Evolutionary conservation across 2,888 invertebrate genomes (phyloP).

Genomic region (Selenia dentaria): DNA sequence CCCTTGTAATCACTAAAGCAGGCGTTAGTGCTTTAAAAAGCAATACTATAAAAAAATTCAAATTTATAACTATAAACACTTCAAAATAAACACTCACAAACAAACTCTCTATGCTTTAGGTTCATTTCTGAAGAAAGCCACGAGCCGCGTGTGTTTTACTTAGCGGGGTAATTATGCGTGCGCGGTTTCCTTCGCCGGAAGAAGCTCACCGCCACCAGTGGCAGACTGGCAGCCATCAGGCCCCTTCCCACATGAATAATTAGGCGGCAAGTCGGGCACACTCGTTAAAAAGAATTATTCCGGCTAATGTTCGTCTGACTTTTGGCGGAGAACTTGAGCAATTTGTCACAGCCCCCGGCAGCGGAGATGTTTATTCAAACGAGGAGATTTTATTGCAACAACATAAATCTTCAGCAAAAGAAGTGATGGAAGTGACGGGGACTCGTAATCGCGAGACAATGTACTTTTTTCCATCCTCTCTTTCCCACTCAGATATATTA

Average conservation of each 20-base stretch:
- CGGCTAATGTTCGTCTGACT: constrained; percentile 70
- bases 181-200: constrained; percentile 3
- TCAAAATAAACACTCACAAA: no score
- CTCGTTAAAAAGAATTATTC: constrained; percentile 75
- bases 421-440: constrained; percentile 69
- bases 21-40: no score
- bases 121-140: no score
- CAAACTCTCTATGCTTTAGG: no score
- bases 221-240: constrained; percentile 35
- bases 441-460: constrained; percentile 66
- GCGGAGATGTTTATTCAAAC: constrained; percentile 80
- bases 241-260: constrained; percentile 63
- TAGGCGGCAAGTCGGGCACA: constrained; percentile 58
- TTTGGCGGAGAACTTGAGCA: constrained; percentile 67
- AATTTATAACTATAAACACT: no score
- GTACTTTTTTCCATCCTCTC: constrained; percentile 33
- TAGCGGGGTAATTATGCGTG: constrained; percentile 22
- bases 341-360: constrained; percentile 73
- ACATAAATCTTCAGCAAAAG: constrained; percentile 72
- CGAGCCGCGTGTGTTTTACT: constrained; percentile 3
- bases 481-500: constrained; percentile 32
- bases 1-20: no score
- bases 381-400: constrained; percentile 79
- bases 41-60: no score
- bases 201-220: constrained; percentile 9